Evolutionary conservation across 1,140 invertebrate genomes (phyloP), one percentile per base, ranked within the genome.

Genomic region (Thalassaphorura encarpata): DNA sequence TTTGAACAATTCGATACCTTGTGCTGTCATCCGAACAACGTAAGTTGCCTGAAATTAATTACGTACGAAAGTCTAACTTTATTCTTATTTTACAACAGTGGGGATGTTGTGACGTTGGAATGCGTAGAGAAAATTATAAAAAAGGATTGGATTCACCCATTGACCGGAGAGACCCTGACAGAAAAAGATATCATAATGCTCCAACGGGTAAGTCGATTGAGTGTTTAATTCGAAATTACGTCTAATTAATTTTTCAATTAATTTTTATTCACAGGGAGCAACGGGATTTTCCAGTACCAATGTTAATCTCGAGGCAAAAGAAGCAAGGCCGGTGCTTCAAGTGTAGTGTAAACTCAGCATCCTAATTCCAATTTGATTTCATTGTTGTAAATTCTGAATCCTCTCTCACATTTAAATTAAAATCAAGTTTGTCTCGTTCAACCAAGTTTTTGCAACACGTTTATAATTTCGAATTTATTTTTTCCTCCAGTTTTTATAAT

Each of bases 41-140:
- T 91, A 78, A 83, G 80, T 76, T 62, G 31, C 24, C 49, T 31
- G 23, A n/a, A 29, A 28, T 16, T 42, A 27, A 19, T 59, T 40
- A 1, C 13, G 8, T 5, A 27, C 48, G 15, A 36, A 52, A 40
- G 41, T 60, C 27, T 3, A n/a, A 47, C 15, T 18, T 4, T 23
- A 5, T 18, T 33, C 39, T 15, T 33, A 13, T 54, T n/a, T 28
- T 8, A 13, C 11, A 53, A 54, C 70, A 89, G 87, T 0, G 93
- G 96, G n/a, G 83, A 91, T 76, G 89, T 99, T 19, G 84, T 99
- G 0, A 98, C 94, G 13, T 78, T 92, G 79, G 92, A 97, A 69
- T 97, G 93, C 76, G 81, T 96, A 6, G 92, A 97, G 66, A 96
- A 96, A 69, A 77, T 99, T 3, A 92, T 99, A 43, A 91, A 89